Base-by-base conservation (phyloP, 2,888 invertebrate species). In the Temnothorax unifasciatus region DNA sequence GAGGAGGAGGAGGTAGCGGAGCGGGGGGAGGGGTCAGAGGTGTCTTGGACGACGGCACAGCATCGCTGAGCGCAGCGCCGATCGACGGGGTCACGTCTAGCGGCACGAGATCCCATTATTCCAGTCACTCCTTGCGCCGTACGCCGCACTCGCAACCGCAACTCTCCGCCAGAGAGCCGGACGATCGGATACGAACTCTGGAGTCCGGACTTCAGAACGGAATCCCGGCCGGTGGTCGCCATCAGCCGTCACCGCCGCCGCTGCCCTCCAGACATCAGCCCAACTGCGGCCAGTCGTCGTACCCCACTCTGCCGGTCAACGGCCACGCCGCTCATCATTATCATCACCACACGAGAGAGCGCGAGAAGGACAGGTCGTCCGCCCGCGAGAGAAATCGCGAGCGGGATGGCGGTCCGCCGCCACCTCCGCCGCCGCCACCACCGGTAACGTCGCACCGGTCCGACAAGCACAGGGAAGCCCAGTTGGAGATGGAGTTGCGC, bases 271-370 rank as follows among this genome's bases (percentile, higher is more conserved):
- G 93, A 52, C 92, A 91, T 38, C 89, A 89, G 34, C 61, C 89
- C 57, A 77, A 85, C 52, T 89, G 88, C 74, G 76, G 84, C 50
- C 91, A 91, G 13, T 88, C 87, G 81, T 93, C 92, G 21, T 94
- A 94, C 64, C 94, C 94, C 9, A 95, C 94, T 1, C 87, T 94
- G 85, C 94, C 94, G 38, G 91, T 94, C 50, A 94, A 94, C 87
- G 93, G 93, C 52, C 93, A 94, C 87, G 92, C 88, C 29, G 84
- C 91, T 34, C 92, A 93, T 71, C 93, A 94, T 82, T 93, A 93
- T 84, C 93, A 94, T 82, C 93, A 93, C 63, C 92, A 93, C 75
- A 86, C 86, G 11, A 88, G 92, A 73, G 93, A 92, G 18, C 86
- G 93, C 77, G 94, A 93, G n/a, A 91, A 88, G 64, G 90, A 89